Evolutionary conservation across 2,113 vertebrate genomes (phyloP), one percentile per base, ranked within the genome.

Genomic region (Elachura formosa): DNA sequence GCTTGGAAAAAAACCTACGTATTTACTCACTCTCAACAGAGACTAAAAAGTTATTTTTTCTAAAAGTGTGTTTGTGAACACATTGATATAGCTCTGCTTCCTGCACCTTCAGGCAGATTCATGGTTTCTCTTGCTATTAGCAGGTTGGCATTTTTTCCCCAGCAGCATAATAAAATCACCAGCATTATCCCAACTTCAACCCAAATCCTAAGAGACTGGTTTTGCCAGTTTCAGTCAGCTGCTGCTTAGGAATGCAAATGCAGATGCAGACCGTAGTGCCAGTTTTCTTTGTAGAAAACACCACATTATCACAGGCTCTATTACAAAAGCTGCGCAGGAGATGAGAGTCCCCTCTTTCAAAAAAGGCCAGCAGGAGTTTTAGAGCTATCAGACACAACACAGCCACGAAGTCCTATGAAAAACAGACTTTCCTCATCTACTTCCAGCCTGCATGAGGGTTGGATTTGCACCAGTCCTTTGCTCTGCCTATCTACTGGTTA

Each of bases 221-320:
- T 91, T 86, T 84, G 85, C 93, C 75, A 85, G 95, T 96, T 97
- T 87, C 82, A 88, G 54, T 75, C 72, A 82, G 90, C 40, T 83
- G 73, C 85, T 90, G 67, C 84, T 85, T 55, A 45, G 16, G 69
- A 94, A 91, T 85, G 80, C 52, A 96, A 94, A 90, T 75, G 18
- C 78, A 91, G 81, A 91, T 69, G 73, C 74, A 95, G 72, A 95
- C 31, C 52, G 81, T 23, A 83, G 74, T 74, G 51, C 41, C 66
- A 25, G 71, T 48, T 84, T 92, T 72, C 61, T 90, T 64, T 36
- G 68, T 51, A 52, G 54, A 89, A 93, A 56, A 49, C 51, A 84
- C 13, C 43, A 81, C 87, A 78, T 18, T 34, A 82, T n/a, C 52
- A 69, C 55, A 80, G 59, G 67, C 75, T 69, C 54, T 87, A 41